Conservation (phyloP, 2,797 vertebrate genomes). For the Poeciliopsis infans region DNA sequence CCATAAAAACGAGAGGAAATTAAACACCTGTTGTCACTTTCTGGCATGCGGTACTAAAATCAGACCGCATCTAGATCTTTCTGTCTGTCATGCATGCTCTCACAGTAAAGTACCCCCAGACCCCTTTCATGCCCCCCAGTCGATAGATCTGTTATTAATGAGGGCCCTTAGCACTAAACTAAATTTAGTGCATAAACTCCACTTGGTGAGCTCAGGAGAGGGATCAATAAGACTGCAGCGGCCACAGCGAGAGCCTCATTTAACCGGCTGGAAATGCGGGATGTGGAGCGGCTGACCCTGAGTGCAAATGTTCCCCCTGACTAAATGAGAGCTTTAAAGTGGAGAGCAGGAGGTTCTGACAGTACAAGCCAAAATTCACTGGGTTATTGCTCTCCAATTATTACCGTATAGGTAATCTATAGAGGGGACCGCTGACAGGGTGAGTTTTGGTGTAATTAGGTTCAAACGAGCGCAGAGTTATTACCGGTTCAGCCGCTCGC, state of each 20-base stretch:
- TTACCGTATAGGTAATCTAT: conserved; percentile 69
- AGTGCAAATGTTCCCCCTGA: conserved; percentile 58
- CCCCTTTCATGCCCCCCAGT: conserved; percentile 17
- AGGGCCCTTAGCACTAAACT: conserved; percentile 77
- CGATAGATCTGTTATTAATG: conserved; percentile 83
- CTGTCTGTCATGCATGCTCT: conserved; percentile 15
- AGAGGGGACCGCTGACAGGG: conserved; percentile 59
- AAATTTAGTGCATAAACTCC: conserved; percentile 80
- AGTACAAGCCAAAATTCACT: conserved; percentile 60
- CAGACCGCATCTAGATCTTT: background rate
- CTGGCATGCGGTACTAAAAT: background rate
- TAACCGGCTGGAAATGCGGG: conserved; percentile 62
- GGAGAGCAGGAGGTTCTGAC: conserved; percentile 51
- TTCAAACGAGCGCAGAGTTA: conserved; percentile 65
- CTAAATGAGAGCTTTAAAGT: conserved; percentile 41
- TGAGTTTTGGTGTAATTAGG: conserved; percentile 70
- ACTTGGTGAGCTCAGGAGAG: conserved; percentile 59
- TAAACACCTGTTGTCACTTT: background rate
- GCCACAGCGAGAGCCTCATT: conserved; percentile 68
- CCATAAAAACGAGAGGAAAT: background rate
- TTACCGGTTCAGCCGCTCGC: conserved; percentile 62
- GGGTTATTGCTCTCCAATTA: conserved; percentile 66
- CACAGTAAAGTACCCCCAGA: conserved; percentile 60
- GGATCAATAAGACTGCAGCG: conserved; percentile 67
- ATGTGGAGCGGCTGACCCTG: conserved; percentile 54